phyloP scores from a whole-genome alignment of 2,888 invertebrate species.

The Nyleta sp. region DNA sequence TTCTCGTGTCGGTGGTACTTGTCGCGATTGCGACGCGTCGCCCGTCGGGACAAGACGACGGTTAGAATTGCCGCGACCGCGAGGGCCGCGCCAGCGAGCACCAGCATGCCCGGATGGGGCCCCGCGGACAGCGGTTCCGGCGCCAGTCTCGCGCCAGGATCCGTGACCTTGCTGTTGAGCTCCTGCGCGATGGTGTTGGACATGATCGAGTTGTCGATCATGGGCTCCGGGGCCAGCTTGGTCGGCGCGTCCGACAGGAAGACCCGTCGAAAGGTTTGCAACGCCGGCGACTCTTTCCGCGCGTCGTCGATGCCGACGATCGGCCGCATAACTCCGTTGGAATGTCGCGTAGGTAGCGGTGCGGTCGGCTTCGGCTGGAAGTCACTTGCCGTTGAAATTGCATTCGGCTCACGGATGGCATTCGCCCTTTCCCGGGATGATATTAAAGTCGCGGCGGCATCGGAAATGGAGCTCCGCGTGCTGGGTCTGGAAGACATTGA shows the following conservation, averaged over 20 bases:
- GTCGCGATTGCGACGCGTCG: slow-evolving; percentile 75
- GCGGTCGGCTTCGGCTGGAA: no score
- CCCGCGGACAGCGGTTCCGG: slow-evolving; percentile 72
- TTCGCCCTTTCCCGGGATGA: slow-evolving; percentile 53
- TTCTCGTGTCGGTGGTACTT: slow-evolving; percentile 80
- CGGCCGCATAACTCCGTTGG: slow-evolving; percentile 42
- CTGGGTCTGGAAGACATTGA: slow-evolving; percentile 57
- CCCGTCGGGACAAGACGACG: slow-evolving; percentile 82
- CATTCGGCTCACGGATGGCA: slow-evolving; percentile 46
- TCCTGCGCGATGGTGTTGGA: slow-evolving; percentile 78
- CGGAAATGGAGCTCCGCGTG: slow-evolving; percentile 45
- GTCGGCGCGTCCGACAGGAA: slow-evolving; percentile 28
- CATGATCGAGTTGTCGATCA: slow-evolving; percentile 66
- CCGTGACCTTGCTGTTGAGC: slow-evolving; percentile 74
- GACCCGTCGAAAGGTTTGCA: slow-evolving; percentile 26
- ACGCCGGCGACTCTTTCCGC: neutral
- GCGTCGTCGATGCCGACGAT: slow-evolving; percentile 8
- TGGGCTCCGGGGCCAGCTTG: neutral
- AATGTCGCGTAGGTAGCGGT: slow-evolving; percentile 39
- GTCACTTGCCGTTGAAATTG: slow-evolving; percentile 49
- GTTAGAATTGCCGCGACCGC: slow-evolving; percentile 84
- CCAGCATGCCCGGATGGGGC: slow-evolving; percentile 85
- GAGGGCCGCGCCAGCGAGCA: slow-evolving; percentile 84
- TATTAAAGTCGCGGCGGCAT: slow-evolving; percentile 50
- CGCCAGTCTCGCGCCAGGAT: slow-evolving; percentile 73